phyloP scores from a whole-genome alignment of 2,888 invertebrate species.

The Marronus borbonicus region DNA sequence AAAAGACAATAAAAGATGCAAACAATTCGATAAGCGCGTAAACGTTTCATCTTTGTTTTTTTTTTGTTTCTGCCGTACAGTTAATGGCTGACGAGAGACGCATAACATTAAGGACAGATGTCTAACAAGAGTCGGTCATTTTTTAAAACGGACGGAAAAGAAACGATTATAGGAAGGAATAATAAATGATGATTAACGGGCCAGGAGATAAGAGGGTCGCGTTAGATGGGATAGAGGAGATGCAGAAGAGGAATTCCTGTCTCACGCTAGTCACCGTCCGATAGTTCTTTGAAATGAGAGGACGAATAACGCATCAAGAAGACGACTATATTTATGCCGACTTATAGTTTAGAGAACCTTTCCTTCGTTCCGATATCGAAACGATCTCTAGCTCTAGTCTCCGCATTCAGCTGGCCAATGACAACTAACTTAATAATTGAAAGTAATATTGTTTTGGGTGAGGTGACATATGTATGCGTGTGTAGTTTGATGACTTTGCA shows the following conservation, averaged over 20 bases:
- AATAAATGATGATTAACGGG: conserved; percentile 66
- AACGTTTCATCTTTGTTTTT: conserved; percentile 16
- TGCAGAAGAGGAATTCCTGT: conserved; percentile 62
- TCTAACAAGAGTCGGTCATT: conserved; percentile 58
- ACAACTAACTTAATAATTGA: conserved; percentile 28
- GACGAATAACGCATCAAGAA: conserved; percentile 35
- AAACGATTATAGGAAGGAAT: conserved; percentile 63
- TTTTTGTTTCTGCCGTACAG: conserved; percentile 3
- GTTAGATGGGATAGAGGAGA: conserved; percentile 20
- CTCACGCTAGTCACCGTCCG: conserved; percentile 63
- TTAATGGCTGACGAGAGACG: conserved; percentile 1
- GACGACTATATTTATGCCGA: conserved; percentile 41
- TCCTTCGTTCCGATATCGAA: conserved; percentile 13
- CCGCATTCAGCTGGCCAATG: conserved; percentile 15
- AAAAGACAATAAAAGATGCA: conserved; percentile 40
- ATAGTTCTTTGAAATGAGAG: conserved; percentile 39
- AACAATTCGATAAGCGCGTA: conserved; percentile 46
- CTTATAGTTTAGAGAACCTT: conserved; percentile 20
- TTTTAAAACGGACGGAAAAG: conserved; percentile 58
- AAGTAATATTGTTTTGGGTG: conserved; percentile 20
- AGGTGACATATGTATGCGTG: background rate
- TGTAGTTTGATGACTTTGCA: background rate
- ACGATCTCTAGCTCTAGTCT: conserved; percentile 15
- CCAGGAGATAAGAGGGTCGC: conserved; percentile 53
- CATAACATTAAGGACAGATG: conserved; percentile 57